Evolutionary conservation across 2,113 vertebrate genomes (phyloP), one percentile per base, ranked within the genome.

Genomic region (Cromileptes altivelis): DNA sequence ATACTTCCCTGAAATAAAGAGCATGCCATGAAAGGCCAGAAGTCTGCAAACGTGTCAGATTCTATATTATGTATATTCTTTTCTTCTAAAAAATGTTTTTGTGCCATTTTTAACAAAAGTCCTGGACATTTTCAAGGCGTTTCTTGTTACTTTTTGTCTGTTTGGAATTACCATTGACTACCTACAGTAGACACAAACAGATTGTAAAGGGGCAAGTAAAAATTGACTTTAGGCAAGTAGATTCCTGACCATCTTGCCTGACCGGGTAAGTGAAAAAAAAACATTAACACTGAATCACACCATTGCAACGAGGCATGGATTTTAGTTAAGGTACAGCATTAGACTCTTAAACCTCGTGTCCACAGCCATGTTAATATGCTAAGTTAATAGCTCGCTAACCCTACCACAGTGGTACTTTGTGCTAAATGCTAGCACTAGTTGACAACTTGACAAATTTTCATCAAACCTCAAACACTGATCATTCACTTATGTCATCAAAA

Each of bases 21-120:
- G 81, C 82, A 88, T 89, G 90, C 49, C 74, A n/a, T 42, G 23
- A 71, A 87, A 78, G 67, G 69, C 47, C 47, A 71, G 27, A 81
- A 9, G n/a, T 73, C 52, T 68, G 15, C 50, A 45, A 25, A 37
- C 6, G 53, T 78, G 71, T 78, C 37, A 12, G 42, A 63, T 62
- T 70, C 8, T 45, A 42, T 42, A 42, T 42, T 12, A 42, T 12
- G 42, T 3, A 30, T 57, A 18, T 80, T 62, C 2, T 47, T 65
- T 68, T 63, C 13, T 42, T 25, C 18, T 42, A 14, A 19, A 6
- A 58, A 65, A 9, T 2, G 1, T 19, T 67, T 75, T 63, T 23
- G 1, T 37, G 33, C 33, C 6, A 30, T 30, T 30, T 30, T 30
- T 30, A 45, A 23, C 5, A 10, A 30, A 42, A 10, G 40, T 42